phyloP scores from a whole-genome alignment of 2,113 vertebrate species.

The Scalopus aquaticus region DNA sequence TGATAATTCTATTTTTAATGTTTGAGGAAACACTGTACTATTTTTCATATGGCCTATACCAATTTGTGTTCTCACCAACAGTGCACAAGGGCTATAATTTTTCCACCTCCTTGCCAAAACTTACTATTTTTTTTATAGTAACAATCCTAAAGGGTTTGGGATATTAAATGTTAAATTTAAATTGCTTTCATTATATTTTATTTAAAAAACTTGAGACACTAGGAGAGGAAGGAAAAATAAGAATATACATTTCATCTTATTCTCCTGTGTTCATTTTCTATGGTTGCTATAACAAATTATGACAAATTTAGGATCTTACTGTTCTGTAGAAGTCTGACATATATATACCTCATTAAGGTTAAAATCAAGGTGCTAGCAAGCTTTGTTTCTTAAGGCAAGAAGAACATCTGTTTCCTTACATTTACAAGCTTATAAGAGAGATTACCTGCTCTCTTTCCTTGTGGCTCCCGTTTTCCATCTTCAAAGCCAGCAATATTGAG shows the following conservation, averaged over 20 bases:
- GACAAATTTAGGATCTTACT: background rate
- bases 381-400: background rate
- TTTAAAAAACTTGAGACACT: background rate
- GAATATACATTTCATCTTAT: background rate
- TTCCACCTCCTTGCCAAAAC: background rate
- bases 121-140: background rate
- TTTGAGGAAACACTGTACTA: background rate
- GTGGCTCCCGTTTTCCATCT: background rate
- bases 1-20: background rate
- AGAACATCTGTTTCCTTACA: background rate
- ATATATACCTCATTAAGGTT: background rate
- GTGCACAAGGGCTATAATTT: background rate
- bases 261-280: background rate
- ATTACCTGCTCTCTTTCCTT: background rate
- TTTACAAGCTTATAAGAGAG: background rate
- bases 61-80: background rate
- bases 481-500: background rate
- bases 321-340: background rate
- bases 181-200: background rate
- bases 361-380: background rate
- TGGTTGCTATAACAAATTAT: background rate
- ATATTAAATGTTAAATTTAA: background rate
- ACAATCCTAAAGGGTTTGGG: background rate
- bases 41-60: background rate
- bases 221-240: background rate